Evolutionary conservation across 1,140 invertebrate species (phyloP).

Genomic region (Idris sp.): DNA sequence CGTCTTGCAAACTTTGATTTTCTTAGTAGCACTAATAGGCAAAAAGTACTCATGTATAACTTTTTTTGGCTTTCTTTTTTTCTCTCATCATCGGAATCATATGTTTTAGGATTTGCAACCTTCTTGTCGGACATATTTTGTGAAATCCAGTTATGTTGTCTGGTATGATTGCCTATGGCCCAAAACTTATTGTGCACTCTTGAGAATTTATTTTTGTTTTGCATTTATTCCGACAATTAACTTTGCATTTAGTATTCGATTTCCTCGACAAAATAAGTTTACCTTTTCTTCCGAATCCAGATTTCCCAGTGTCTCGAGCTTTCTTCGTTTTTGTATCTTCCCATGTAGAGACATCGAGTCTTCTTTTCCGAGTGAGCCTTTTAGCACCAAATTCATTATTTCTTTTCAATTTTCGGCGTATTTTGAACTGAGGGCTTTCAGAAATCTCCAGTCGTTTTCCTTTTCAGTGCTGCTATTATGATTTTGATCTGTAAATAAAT

Average conservation of each 20-base stretch:
- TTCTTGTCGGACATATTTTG: background rate
- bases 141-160: background rate
- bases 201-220: background rate
- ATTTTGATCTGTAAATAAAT: too few relatives aligned
- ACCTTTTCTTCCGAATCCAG: background rate
- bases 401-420: too few relatives aligned
- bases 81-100: background rate
- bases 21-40: background rate
- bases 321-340: background rate
- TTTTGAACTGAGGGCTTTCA: too few relatives aligned
- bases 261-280: background rate
- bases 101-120: background rate
- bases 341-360: background rate
- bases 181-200: background rate
- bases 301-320: background rate
- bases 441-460: too few relatives aligned
- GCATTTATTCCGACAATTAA: background rate
- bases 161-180: background rate
- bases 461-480: too few relatives aligned
- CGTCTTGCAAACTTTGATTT: background rate
- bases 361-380: background rate
- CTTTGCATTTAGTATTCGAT: background rate
- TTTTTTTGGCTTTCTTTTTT: background rate
- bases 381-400: too few relatives aligned
- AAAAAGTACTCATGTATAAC: background rate